A percentile compares a stretch with the other conserved stretches of the same genome.
These are phyloP conservation scores for Drosophila pseudotakahashii DNA, from an alignment of 2,888 invertebrate genomes.

Conservation along the genomic window DNA sequence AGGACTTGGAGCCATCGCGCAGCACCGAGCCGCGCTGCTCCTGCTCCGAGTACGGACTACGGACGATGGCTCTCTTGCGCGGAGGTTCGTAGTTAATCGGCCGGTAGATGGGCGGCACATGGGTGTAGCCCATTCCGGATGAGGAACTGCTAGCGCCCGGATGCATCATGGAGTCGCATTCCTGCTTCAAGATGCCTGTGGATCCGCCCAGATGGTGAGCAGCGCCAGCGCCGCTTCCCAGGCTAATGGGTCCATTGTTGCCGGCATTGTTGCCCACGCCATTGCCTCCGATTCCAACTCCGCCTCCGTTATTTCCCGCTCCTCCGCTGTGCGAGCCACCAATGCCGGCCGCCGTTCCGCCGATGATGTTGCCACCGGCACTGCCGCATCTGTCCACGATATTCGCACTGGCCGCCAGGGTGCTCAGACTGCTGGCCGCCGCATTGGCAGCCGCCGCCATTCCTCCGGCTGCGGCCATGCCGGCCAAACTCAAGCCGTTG, in stretches of 20 bases:
- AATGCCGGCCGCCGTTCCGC: constrained; percentile 59
- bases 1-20: constrained; percentile 86
- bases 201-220: constrained; percentile 75
- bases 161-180: constrained; percentile 84
- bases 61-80: constrained; percentile 86
- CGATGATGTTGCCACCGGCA: constrained; percentile 66
- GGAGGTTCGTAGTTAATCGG: constrained; percentile 84
- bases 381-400: constrained; percentile 71
- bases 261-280: constrained; percentile 61
- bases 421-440: constrained; percentile 68
- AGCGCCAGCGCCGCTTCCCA: constrained; percentile 78
- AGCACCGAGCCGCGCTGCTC: constrained; percentile 88
- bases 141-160: constrained; percentile 82
- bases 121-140: constrained; percentile 78
- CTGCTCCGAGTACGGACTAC: constrained; percentile 85
- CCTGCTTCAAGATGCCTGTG: constrained; percentile 83
- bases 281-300: constrained; percentile 42
- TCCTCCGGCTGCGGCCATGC: constrained; percentile 73
- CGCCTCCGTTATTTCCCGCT: constrained; percentile 42
- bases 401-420: constrained; percentile 65
- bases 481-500: constrained; percentile 62
- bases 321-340: constrained; percentile 50
- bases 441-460: constrained; percentile 68
- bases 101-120: constrained; percentile 84
- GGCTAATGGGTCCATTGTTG: constrained; percentile 82